Evolutionary conservation across 2,113 vertebrate genomes (phyloP).

Genomic region (Calonectris borealis): DNA sequence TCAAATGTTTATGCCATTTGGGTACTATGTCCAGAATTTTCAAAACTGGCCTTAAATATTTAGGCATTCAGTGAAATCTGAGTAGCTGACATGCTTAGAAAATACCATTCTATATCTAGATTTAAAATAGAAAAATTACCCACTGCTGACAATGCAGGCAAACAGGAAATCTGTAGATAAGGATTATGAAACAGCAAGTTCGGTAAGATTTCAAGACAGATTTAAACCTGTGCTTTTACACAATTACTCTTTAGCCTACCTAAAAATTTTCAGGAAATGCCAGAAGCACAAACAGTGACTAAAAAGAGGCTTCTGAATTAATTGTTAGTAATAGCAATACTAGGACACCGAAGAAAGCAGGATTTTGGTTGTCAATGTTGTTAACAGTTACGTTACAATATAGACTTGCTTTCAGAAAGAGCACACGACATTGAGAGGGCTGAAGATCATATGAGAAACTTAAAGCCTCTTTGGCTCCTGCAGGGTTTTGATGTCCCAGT

Average conservation of each 20-base stretch:
- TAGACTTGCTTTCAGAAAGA: background rate
- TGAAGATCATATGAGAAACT: background rate
- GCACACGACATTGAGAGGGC: rapidly evolving
- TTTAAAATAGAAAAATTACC: background rate
- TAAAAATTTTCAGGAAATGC: background rate
- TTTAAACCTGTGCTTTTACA: background rate
- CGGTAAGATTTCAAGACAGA: background rate
- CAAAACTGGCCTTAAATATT: background rate
- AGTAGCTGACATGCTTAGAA: background rate
- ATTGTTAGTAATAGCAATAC: background rate
- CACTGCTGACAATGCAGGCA: background rate
- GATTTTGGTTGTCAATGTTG: background rate
- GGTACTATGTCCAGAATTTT: background rate
- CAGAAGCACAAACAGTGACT: background rate
- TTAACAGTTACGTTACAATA: background rate
- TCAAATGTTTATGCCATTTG: background rate
- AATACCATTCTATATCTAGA: background rate
- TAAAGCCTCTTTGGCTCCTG: background rate
- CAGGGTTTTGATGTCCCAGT: background rate
- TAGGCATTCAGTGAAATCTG: background rate
- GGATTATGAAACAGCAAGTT: conserved; percentile 6
- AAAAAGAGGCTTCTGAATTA: background rate
- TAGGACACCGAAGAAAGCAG: background rate
- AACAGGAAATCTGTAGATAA: conserved; percentile 47
- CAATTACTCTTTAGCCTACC: background rate